phyloP scores from a whole-genome alignment of 2,888 invertebrate species.

The Tachina fera region DNA sequence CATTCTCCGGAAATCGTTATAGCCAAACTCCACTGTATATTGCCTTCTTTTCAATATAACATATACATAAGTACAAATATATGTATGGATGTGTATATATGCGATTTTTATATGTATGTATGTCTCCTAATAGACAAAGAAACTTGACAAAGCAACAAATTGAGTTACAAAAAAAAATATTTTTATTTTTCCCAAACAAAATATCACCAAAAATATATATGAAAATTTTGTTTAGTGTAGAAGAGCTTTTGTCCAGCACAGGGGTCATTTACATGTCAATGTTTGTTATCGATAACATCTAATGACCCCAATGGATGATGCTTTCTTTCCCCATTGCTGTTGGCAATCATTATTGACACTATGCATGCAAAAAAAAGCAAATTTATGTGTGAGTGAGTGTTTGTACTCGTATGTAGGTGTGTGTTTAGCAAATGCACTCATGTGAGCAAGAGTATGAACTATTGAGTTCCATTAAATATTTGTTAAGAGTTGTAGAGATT shows the following conservation, averaged over 20 bases:
- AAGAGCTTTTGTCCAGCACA: conserved; percentile 15
- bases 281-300: conserved; percentile 53
- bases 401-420: background rate
- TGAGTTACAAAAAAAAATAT: background rate
- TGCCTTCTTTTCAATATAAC: too few relatives aligned
- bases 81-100: too few relatives aligned
- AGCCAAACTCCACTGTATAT: too few relatives aligned
- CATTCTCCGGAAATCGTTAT: too few relatives aligned
- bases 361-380: background rate
- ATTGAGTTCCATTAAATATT: conserved; percentile 62
- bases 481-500: conserved; percentile 12
- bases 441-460: background rate
- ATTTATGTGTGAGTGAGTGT: background rate
- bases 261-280: conserved; percentile 58
- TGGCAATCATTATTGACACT: background rate
- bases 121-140: too few relatives aligned
- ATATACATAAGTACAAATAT: too few relatives aligned
- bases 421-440: conserved; percentile 24
- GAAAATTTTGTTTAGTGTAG: background rate
- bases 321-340: background rate
- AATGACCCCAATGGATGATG: conserved; percentile 55
- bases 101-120: too few relatives aligned
- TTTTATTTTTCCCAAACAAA: background rate
- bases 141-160: too few relatives aligned
- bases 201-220: background rate